Percentiles rank a stretch among this genome's conserved stretches.
Evolutionary conservation across 1,140 invertebrate genomes (phyloP).

Genomic region (Zaprionus capensis): DNA sequence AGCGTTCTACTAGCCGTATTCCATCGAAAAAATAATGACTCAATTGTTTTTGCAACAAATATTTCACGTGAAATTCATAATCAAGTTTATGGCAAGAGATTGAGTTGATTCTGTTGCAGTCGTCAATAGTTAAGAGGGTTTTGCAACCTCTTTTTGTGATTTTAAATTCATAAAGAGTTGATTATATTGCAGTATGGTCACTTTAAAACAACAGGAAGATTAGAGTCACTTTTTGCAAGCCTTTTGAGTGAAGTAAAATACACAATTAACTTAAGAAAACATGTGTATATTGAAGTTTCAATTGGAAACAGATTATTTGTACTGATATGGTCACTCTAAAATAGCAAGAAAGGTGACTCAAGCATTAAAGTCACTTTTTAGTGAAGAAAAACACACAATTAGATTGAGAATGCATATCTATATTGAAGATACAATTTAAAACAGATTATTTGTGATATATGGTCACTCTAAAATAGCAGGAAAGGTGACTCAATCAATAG

Average conservation of each 20-base stretch:
- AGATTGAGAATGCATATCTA: neutral
- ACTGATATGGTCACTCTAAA: neutral
- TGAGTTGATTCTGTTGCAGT: neutral
- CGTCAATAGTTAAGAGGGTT: neutral
- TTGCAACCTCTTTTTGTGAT: too few species aligned
- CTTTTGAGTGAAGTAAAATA: too few species aligned
- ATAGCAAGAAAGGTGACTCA: neutral
- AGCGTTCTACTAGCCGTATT: neutral
- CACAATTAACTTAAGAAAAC: too few species aligned
- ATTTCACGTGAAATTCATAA: neutral
- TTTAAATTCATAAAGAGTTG: too few species aligned
- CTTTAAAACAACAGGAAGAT: too few species aligned
- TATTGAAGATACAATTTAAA: neutral
- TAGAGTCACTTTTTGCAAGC: too few species aligned
- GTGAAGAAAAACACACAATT: neutral
- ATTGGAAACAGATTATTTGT: neutral
- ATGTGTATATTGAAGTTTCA: too few species aligned
- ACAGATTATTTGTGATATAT: neutral
- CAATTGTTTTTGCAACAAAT: neutral
- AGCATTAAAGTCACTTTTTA: neutral
- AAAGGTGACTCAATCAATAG: neutral
- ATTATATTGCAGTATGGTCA: too few species aligned
- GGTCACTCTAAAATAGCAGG: neutral
- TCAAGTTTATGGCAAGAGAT: neutral
- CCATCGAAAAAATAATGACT: constrained; percentile 3